Percentiles rank a stretch among this genome's conserved stretches.
These are phyloP conservation scores for Bicyclus anynana DNA, from an alignment of 1,140 invertebrate species.

Conservation along the genomic window DNA sequence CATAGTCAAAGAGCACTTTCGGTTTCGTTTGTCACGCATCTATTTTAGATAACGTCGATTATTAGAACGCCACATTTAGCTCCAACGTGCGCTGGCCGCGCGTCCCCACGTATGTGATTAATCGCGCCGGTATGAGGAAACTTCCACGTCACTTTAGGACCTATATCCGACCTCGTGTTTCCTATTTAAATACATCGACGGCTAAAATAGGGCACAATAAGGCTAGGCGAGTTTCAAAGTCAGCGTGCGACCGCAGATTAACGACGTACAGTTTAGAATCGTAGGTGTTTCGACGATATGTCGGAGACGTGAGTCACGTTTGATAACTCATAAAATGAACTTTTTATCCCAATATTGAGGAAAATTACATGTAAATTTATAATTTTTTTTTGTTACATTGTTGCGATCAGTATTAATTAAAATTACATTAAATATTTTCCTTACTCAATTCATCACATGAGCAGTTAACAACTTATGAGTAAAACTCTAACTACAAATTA, in stretches of 20 bases:
- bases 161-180: constrained; percentile 50
- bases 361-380: too few species aligned
- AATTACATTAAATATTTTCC: too few species aligned
- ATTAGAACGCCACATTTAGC: constrained; percentile 68
- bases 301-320: too few species aligned
- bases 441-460: too few species aligned
- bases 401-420: too few species aligned
- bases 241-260: constrained; percentile 26
- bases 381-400: too few species aligned
- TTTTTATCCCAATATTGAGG: too few species aligned
- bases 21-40: constrained; percentile 68
- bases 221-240: constrained; percentile 57
- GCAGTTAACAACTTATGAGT: too few species aligned
- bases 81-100: constrained; percentile 18
- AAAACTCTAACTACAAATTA: too few species aligned
- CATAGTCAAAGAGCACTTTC: constrained; percentile 54
- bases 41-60: constrained; percentile 74
- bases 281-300: too few species aligned
- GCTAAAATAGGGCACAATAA: constrained; percentile 56
- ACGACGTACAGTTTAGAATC: background rate
- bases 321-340: too few species aligned
- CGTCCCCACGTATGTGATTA: constrained; percentile 42
- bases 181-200: constrained; percentile 53
- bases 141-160: constrained; percentile 48
- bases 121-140: constrained; percentile 50